Percentiles rank a stretch among this genome's conserved stretches.
These are phyloP conservation scores for Buceros bicornis DNA, from an alignment of 2,797 vertebrate genomes.

Conservation along the genomic window DNA sequence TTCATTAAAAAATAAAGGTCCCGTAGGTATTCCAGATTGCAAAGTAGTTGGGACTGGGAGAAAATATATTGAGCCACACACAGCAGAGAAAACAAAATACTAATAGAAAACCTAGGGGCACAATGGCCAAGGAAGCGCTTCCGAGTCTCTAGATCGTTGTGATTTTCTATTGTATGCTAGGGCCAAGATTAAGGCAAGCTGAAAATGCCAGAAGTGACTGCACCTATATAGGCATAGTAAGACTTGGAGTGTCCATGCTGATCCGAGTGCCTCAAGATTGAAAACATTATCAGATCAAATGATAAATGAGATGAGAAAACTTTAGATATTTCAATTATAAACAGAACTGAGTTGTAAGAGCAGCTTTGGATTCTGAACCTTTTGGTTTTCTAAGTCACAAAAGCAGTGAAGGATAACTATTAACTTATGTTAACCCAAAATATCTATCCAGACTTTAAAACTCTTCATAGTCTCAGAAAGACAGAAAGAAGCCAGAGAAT, in stretches of 20 bases:
- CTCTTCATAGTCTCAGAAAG: background rate
- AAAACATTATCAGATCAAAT: background rate
- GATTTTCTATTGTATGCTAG: background rate
- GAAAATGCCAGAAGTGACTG: background rate
- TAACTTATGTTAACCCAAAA: background rate
- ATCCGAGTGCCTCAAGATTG: background rate
- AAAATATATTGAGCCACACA: background rate
- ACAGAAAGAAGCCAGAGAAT: background rate
- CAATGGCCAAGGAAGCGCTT: background rate
- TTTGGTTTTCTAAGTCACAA: background rate
- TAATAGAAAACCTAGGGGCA: background rate
- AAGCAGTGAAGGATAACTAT: background rate
- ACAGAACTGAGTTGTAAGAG: background rate
- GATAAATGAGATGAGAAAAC: background rate
- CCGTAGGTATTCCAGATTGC: background rate
- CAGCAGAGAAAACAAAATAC: background rate
- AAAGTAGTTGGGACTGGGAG: background rate
- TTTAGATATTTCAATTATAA: background rate
- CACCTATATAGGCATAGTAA: background rate
- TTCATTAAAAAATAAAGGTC: background rate
- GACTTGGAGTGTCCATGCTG: background rate
- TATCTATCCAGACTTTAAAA: background rate
- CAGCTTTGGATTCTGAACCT: background rate
- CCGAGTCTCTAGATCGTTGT: background rate
- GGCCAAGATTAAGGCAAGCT: background rate